Evolutionary conservation across 2,888 invertebrate genomes (phyloP).

Genomic region (Drosophila fulvimacula): DNA sequence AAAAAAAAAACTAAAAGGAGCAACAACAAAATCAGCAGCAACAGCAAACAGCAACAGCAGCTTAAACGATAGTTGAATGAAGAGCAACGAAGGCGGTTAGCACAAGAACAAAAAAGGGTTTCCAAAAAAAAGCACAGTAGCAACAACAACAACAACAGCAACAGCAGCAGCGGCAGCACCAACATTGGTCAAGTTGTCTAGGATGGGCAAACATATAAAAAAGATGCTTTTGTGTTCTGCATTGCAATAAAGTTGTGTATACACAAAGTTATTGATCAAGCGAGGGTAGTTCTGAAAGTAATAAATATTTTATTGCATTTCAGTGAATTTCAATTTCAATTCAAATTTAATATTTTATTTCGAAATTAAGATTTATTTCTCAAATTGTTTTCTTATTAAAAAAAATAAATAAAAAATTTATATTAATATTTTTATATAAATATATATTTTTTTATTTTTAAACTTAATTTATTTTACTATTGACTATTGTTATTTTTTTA

Average conservation of each 20-base stretch:
- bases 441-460: no score
- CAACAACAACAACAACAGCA: slow-evolving; percentile 23
- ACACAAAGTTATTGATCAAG: slow-evolving; percentile 41
- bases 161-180: slow-evolving; percentile 13
- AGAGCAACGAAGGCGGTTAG: neutral
- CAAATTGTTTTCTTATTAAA: no score
- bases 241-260: slow-evolving; percentile 51
- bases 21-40: slow-evolving; percentile 16
- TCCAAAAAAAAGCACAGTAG: slow-evolving; percentile 46
- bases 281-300: slow-evolving; percentile 12
- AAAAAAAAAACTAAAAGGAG: slow-evolving; percentile 12
- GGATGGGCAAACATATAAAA: slow-evolving; percentile 44
- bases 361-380: no score
- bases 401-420: no score
- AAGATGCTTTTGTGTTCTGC: slow-evolving; percentile 43
- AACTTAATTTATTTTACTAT: no score
- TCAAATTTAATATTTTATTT: no score
- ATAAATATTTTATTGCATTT: neutral
- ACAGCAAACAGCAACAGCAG: slow-evolving; percentile 10
- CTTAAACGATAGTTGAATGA: slow-evolving; percentile 34
- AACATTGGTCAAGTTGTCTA: slow-evolving; percentile 39
- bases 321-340: no score
- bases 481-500: no score
- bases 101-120: slow-evolving; percentile 24
- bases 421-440: no score